Evolutionary conservation across 2,888 invertebrate species (phyloP).

Genomic region (Trichacis sp.): DNA sequence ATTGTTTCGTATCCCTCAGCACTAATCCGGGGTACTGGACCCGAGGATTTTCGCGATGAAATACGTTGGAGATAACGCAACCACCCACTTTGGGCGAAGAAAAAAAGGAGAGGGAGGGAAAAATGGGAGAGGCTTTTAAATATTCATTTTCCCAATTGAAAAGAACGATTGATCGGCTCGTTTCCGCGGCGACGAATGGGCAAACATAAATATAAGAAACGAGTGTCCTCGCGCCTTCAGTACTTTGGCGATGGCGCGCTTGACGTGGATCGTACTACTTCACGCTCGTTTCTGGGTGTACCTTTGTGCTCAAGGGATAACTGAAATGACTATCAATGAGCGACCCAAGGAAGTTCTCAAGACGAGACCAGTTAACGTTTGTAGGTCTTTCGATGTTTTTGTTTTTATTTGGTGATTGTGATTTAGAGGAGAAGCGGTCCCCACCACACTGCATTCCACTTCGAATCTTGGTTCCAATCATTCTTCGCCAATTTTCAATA

Average conservation of each 20-base stretch:
- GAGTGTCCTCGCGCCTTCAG: conserved; percentile 15
- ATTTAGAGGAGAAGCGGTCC: too few species aligned
- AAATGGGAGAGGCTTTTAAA: background rate
- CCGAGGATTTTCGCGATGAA: too few species aligned
- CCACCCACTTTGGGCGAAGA: too few species aligned
- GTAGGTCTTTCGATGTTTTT: conserved; percentile 35
- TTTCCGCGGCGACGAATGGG: conserved; percentile 65
- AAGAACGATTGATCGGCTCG: conserved; percentile 60
- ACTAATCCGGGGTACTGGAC: too few species aligned
- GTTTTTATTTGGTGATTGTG: background rate
- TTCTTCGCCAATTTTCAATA: too few species aligned
- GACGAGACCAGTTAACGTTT: conserved; percentile 30
- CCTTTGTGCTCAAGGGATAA: conserved; percentile 9
- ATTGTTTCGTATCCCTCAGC: background rate
- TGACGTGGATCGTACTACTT: conserved; percentile 9
- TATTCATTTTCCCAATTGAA: conserved; percentile 1
- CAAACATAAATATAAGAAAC: conserved; percentile 55
- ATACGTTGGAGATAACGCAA: too few species aligned
- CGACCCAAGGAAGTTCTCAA: conserved; percentile 8
- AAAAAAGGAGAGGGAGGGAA: too few species aligned
- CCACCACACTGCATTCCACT: too few species aligned
- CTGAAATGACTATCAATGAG: conserved; percentile 5
- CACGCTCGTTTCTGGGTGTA: conserved; percentile 10
- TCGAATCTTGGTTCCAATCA: too few species aligned
- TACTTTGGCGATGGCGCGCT: conserved; percentile 12